phyloP scores from a whole-genome alignment of 2,888 invertebrate species.

The Liopterus haemorrhoidalis region DNA sequence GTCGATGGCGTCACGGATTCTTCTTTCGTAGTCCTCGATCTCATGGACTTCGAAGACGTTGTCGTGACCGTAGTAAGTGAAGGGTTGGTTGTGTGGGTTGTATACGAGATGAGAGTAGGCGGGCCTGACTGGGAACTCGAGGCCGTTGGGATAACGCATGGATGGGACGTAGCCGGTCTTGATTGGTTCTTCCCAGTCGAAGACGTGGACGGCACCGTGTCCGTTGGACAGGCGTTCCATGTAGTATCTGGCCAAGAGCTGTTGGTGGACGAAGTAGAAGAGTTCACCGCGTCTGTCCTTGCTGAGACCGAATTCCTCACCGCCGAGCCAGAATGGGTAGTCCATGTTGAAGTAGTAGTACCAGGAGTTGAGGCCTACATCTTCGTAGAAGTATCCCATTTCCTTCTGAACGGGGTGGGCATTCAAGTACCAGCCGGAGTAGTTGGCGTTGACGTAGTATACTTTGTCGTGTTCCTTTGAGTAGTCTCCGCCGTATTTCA shows the following conservation, averaged over 20 bases:
- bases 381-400: conserved; percentile 66
- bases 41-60: conserved; percentile 49
- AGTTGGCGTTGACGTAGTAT: conserved; percentile 58
- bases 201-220: conserved; percentile 56
- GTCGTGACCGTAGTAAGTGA: conserved; percentile 43
- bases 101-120: conserved; percentile 50
- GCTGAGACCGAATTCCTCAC: conserved; percentile 48
- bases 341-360: conserved; percentile 58
- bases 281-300: conserved; percentile 59
- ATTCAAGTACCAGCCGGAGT: conserved; percentile 52
- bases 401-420: conserved; percentile 51
- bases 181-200: conserved; percentile 50
- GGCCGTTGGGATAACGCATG: conserved; percentile 57
- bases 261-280: conserved; percentile 60
- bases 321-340: conserved; percentile 60
- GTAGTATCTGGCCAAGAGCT: conserved; percentile 65
- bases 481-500: conserved; percentile 46
- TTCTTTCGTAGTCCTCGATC: conserved; percentile 46
- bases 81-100: conserved; percentile 35
- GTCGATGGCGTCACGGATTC: conserved; percentile 54
- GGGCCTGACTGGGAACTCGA: conserved; percentile 59
- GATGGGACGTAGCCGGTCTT: conserved; percentile 59
- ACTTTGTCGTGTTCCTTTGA: conserved; percentile 40
- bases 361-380: conserved; percentile 59
- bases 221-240: conserved; percentile 68